Percentiles rank a stretch among this genome's conserved stretches.
phyloP scores from a whole-genome alignment of 2,113 vertebrate species.

The Rhinoderma darwinii region DNA sequence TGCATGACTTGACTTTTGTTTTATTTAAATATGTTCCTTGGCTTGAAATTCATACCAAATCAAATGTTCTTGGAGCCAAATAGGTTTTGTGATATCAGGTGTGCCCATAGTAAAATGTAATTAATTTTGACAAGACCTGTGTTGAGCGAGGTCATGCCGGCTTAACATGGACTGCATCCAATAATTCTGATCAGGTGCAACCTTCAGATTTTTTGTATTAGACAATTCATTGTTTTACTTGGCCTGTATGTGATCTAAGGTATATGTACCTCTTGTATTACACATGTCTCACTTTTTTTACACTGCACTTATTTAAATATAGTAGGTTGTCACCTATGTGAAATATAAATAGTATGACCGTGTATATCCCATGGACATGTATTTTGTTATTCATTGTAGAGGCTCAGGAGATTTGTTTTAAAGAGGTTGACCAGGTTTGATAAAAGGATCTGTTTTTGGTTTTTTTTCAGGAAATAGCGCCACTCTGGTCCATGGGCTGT shows the following conservation, averaged over 20 bases:
- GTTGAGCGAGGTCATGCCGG: conserved; percentile 11
- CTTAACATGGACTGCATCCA: neutral
- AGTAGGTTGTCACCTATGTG: neutral
- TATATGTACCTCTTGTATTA: neutral
- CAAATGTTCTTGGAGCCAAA: conserved; percentile 30
- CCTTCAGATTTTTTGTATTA: neutral
- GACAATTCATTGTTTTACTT: conserved; percentile 32
- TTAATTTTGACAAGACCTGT: conserved; percentile 36
- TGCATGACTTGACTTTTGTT: conserved; percentile 46
- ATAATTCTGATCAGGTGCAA: conserved; percentile 15
- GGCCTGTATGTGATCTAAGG: neutral
- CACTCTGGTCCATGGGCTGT: no score
- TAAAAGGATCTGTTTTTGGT: neutral
- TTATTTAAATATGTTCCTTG: conserved; percentile 42
- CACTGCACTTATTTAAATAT: neutral
- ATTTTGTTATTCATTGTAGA: neutral
- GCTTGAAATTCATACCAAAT: conserved; percentile 33
- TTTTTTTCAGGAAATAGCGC: neutral
- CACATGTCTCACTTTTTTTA: neutral
- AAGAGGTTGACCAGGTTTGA: no score
- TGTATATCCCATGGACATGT: neutral
- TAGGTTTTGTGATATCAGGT: conserved; percentile 52
- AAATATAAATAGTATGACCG: neutral
- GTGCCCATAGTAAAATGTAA: conserved; percentile 42
- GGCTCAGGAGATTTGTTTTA: neutral